Conservation (phyloP, 2,113 vertebrate species). For the Sinocyclocheilus anophthalmus region DNA sequence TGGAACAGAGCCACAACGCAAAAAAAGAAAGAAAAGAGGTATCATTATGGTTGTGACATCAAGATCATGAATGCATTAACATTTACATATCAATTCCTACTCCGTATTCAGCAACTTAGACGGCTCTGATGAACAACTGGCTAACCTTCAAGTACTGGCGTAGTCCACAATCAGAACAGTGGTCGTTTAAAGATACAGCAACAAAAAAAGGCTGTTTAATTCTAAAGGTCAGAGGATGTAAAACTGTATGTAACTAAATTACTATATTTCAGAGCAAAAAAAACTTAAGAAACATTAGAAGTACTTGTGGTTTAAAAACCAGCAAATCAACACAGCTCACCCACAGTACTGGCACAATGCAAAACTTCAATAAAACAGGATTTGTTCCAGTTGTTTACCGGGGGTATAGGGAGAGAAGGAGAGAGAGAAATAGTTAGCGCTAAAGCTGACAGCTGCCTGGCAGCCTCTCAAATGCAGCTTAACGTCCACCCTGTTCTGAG, state of each 20-base stretch:
- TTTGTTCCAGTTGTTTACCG: conserved; percentile 81
- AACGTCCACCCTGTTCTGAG: conserved; percentile 72
- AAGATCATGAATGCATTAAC: neutral
- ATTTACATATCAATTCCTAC: neutral
- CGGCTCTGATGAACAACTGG: neutral
- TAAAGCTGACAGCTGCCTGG: conserved; percentile 79
- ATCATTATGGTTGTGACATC: neutral
- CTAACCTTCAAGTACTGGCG: neutral
- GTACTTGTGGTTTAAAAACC: neutral
- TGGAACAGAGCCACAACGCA: neutral
- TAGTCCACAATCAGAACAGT: neutral
- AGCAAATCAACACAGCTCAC: conserved; percentile 37
- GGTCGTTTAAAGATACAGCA: neutral
- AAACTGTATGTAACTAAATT: neutral
- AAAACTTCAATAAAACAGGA: conserved; percentile 76
- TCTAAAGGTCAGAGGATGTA: neutral
- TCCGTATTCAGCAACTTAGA: neutral
- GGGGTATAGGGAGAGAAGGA: conserved; percentile 72
- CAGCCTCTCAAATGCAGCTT: conserved; percentile 76
- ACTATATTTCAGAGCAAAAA: neutral
- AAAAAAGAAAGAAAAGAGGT: neutral
- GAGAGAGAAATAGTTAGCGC: conserved; percentile 69
- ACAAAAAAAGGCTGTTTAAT: neutral
- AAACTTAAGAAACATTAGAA: neutral
- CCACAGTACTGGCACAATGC: conserved; percentile 54